Evolutionary conservation across 1,140 invertebrate species (phyloP).

Genomic region (Metopolophium dirhodum): DNA sequence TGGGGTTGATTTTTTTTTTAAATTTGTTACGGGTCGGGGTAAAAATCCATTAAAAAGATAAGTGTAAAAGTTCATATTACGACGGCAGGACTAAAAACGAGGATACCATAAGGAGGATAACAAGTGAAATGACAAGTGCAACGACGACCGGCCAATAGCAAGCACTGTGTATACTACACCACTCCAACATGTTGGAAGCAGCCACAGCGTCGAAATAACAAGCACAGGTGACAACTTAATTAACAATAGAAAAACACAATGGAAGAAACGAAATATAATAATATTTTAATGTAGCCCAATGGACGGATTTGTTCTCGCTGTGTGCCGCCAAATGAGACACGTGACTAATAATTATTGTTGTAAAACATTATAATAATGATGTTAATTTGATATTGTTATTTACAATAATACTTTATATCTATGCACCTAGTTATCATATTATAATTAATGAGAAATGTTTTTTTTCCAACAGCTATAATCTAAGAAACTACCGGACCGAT

Average conservation of each 20-base stretch:
- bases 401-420: not conserved
- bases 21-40: not conserved
- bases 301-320: not conserved
- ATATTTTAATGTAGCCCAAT: not conserved
- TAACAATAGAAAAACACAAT: not conserved
- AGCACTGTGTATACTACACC: not conserved
- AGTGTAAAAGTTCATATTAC: not conserved
- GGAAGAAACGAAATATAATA: not conserved
- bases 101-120: not conserved
- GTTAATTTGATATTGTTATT: not conserved
- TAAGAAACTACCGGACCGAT: not conserved
- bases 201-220: not conserved
- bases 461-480: not conserved
- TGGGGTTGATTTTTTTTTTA: not conserved
- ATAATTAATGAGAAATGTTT: not conserved
- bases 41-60: constrained; percentile 11
- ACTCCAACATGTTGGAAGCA: not conserved
- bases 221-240: not conserved
- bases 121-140: constrained; percentile 19
- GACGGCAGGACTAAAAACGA: not conserved
- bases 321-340: not conserved
- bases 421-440: too few relatives aligned
- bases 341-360: not conserved
- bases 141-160: not conserved
- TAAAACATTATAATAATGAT: not conserved